phyloP scores from a whole-genome alignment of 2,113 vertebrate species.

The Pongo pygmaeus region DNA sequence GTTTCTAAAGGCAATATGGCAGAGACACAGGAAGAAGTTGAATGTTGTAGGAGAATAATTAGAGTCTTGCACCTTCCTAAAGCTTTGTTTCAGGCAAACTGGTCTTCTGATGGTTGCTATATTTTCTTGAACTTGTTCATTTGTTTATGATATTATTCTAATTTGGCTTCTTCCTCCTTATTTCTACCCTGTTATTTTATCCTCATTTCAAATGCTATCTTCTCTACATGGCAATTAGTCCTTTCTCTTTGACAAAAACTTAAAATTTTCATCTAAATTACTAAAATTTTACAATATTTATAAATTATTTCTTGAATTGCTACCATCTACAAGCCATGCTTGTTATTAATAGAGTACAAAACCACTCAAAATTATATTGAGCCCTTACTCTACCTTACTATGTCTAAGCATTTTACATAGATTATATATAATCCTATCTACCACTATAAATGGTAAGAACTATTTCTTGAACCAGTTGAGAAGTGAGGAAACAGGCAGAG shows the following conservation, averaged over 20 bases:
- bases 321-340: not conserved
- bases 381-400: not conserved
- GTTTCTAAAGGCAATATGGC: not conserved
- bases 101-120: not conserved
- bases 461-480: not conserved
- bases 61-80: not conserved
- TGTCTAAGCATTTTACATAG: not conserved
- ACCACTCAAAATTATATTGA: not conserved
- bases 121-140: not conserved
- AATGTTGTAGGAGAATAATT: not conserved
- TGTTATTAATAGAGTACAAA: not conserved
- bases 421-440: not conserved
- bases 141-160: not conserved
- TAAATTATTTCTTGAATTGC: not conserved
- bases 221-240: not conserved
- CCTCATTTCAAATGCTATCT: not conserved
- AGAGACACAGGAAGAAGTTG: not conserved
- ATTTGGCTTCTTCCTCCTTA: not conserved
- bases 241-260: not conserved
- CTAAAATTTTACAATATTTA: slow-evolving; percentile 1
- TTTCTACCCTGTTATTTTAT: slow-evolving; percentile 13
- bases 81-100: not conserved
- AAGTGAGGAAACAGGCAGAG: not conserved
- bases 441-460: not conserved
- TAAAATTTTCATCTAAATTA: not conserved